phyloP scores from a whole-genome alignment of 2,797 vertebrate genomes.

The Taeniopygia guttata region DNA sequence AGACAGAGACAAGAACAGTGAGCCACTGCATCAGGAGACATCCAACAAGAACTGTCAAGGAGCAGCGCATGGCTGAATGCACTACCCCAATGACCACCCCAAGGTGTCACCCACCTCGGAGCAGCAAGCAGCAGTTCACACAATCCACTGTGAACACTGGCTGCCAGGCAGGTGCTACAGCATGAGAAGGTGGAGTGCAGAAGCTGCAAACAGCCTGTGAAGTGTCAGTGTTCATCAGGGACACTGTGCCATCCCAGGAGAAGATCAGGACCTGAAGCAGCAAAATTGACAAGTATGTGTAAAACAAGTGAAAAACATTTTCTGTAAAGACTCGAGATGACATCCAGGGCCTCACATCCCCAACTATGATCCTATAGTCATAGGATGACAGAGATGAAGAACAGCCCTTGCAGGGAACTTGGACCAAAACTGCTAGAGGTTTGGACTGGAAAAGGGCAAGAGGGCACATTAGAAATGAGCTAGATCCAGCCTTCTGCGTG shows the following conservation, averaged over 20 bases:
- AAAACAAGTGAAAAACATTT: not conserved
- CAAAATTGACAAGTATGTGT: not conserved
- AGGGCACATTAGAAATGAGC: not conserved
- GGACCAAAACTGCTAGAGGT: not conserved
- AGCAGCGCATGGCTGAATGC: not conserved
- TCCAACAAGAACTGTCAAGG: not conserved
- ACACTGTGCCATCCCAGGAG: slow-evolving; percentile 52
- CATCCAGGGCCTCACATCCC: not conserved
- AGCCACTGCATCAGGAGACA: not conserved
- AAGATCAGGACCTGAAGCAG: slow-evolving; percentile 71
- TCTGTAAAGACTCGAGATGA: not conserved
- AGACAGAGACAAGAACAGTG: not conserved
- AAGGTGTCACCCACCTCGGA: slow-evolving; percentile 58
- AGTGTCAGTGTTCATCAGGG: slow-evolving; percentile 65
- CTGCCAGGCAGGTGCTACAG: slow-evolving; percentile 58
- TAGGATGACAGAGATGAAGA: not conserved
- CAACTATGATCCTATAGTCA: not conserved
- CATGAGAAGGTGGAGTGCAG: slow-evolving; percentile 8
- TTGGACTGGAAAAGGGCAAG: not conserved
- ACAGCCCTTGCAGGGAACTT: not conserved
- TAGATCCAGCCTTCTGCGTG: not conserved
- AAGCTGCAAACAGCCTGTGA: slow-evolving; percentile 62
- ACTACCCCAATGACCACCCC: not conserved
- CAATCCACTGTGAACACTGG: slow-evolving; percentile 68
- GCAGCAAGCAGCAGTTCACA: slow-evolving; percentile 52